Base-by-base conservation (phyloP, 1,140 invertebrate species). In the Dendrolimus kikuchii region DNA sequence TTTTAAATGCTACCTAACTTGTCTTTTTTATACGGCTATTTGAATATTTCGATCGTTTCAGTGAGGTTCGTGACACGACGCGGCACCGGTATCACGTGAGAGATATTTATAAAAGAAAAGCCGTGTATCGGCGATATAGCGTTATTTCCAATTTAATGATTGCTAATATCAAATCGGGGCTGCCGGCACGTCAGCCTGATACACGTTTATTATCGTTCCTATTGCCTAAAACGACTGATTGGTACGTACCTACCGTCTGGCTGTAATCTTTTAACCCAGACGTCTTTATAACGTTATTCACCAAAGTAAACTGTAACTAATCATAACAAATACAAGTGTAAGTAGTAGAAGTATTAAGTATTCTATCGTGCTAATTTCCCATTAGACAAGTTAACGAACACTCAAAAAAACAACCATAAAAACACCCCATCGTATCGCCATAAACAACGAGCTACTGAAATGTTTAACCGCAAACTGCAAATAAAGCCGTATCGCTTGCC, bases 131-230 rank as follows among this genome's bases (percentile, higher is more conserved):
- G 55, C 77, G 70, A 81, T 83, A 77, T 68, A 79, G 77, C 81
- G 77, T 77, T 82, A 81, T 84, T 81, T 83, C 81, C 82, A 82
- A 86, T 86, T 86, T 86, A 86, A 86, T 86, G 79, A 84, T 82
- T 79, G 72, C 81, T 84, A 83, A 82, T 84, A 80, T 69, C 64
- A 77, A 77, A 77, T 77, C 75, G 80, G 68, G 64, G 60, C 62
- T 51, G 68, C 66, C 64, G 71, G 71, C 80, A 83, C 74, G 82
- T 83, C 75, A 81, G 52, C 62, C 62, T 63, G 55, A 52, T 40
- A 43, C 41, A 53, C 69, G 60, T 74, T 77, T 77, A 72, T 66
- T 76, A 77, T 71, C 60, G 52, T 62, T 71, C 62, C 59, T 48
- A 66, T 68, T 68, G 61, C 57, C 62, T 59, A 45, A 66, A 66